phyloP scores from a whole-genome alignment of 2,797 vertebrate genomes.

The Acanthornis magna region DNA sequence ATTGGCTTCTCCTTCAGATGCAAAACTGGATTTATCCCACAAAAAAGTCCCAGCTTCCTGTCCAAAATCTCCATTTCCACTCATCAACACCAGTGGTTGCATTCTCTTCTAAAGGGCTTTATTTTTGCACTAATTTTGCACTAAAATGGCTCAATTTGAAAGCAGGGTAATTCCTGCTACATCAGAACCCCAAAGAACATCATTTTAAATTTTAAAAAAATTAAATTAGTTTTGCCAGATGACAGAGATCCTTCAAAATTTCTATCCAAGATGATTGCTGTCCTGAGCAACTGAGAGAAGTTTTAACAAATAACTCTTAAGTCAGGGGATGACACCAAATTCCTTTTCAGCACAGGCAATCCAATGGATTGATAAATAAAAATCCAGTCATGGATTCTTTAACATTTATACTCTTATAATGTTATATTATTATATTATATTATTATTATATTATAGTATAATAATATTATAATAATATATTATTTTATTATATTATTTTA shows the following conservation, averaged over 20 bases:
- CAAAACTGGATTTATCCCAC: background rate
- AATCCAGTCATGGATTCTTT: background rate
- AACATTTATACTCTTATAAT: too few species aligned
- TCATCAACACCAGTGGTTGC: background rate
- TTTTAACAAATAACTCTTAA: background rate
- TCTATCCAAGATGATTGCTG: background rate
- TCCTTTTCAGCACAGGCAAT: background rate
- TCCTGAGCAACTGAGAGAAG: background rate
- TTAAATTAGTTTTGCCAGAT: background rate
- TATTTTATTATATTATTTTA: too few species aligned
- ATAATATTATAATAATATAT: too few species aligned
- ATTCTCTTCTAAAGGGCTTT: background rate
- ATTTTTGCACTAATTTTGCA: background rate
- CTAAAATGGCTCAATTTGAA: background rate
- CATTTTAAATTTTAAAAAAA: background rate
- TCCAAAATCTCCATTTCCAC: background rate
- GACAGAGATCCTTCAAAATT: background rate
- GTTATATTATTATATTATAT: too few species aligned
- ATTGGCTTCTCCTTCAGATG: background rate
- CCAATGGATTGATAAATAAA: background rate
- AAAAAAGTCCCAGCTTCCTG: background rate
- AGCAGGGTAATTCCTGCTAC: background rate
- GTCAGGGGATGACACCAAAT: background rate
- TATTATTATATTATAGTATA: too few species aligned
- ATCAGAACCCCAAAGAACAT: background rate